Evolutionary conservation across 2,888 invertebrate genomes (phyloP).

Genomic region (Chironomus tentans): DNA sequence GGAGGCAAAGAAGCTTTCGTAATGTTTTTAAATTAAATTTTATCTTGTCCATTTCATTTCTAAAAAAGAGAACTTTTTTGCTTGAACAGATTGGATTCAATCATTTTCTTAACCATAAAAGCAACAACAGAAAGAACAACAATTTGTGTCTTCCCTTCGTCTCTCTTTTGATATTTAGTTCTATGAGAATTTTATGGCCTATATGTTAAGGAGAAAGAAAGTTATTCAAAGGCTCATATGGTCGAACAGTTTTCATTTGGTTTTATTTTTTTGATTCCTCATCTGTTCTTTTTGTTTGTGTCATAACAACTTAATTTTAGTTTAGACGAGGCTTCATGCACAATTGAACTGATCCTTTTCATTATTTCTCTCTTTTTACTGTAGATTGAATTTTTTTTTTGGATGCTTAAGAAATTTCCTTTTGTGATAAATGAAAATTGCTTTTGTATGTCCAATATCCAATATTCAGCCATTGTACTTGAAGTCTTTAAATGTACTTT

Average conservation of each 20-base stretch:
- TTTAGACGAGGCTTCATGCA: constrained; percentile 21
- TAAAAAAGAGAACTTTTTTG: constrained; percentile 7
- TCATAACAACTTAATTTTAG: constrained; percentile 27
- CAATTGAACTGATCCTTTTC: constrained; percentile 24
- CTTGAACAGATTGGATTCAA: constrained; percentile 14
- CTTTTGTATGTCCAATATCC: not conserved
- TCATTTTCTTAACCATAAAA: not conserved
- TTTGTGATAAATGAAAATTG: not conserved
- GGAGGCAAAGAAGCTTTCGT: not conserved
- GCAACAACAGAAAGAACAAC: not conserved
- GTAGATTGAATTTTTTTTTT: not conserved
- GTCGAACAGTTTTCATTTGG: not conserved
- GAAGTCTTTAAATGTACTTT: not conserved
- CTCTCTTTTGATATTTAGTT: no score
- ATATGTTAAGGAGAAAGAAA: not conserved
- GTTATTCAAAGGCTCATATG: constrained; percentile 16
- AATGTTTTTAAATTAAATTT: constrained; percentile 25
- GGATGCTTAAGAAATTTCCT: not conserved
- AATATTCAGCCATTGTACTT: no score
- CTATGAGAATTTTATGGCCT: no score
- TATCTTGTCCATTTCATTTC: constrained; percentile 21
- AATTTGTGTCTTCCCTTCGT: not conserved
- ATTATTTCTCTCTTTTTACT: not conserved
- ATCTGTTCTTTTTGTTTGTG: constrained; percentile 10
- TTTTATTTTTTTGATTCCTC: not conserved